Percentiles rank a stretch among this genome's conserved stretches.
phyloP scores from a whole-genome alignment of 2,113 vertebrate species.

The Stegastes partitus region DNA sequence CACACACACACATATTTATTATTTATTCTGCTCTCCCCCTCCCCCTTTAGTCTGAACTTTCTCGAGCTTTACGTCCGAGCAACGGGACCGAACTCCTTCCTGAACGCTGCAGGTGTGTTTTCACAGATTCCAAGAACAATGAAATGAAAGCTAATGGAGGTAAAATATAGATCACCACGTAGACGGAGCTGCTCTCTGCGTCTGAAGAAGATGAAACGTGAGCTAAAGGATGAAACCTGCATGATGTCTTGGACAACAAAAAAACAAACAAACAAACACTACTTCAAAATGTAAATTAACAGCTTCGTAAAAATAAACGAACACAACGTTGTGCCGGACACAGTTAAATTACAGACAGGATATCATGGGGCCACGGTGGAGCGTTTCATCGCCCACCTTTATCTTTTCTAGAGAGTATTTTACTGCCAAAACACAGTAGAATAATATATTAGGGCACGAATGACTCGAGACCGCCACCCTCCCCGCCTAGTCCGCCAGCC shows the following conservation, averaged over 20 bases:
- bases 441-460: conserved; percentile 75
- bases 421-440: conserved; percentile 97
- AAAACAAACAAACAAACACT: conserved; percentile 28
- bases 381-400: conserved; percentile 72
- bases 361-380: conserved; percentile 24
- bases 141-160: background rate
- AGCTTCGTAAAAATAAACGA: conserved; percentile 54
- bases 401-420: conserved; percentile 78
- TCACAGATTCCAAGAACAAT: background rate
- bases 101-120: background rate
- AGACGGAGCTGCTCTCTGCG: no score
- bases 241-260: conserved; percentile 15
- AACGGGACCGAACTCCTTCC: background rate
- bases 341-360: conserved; percentile 74
- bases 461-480: conserved; percentile 86
- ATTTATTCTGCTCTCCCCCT: background rate
- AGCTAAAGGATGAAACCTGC: conserved; percentile 8
- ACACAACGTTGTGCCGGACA: conserved; percentile 25
- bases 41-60: no score
- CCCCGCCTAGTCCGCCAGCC: conserved; percentile 47
- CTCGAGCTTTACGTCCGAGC: background rate
- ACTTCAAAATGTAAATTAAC: conserved; percentile 43
- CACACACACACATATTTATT: background rate
- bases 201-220: background rate
- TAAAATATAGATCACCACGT: background rate